A percentile compares a stretch with the other conserved stretches of the same genome.
These are phyloP conservation scores for Apotomis capreana DNA, from an alignment of 2,888 invertebrate species.

Conservation along the genomic window DNA sequence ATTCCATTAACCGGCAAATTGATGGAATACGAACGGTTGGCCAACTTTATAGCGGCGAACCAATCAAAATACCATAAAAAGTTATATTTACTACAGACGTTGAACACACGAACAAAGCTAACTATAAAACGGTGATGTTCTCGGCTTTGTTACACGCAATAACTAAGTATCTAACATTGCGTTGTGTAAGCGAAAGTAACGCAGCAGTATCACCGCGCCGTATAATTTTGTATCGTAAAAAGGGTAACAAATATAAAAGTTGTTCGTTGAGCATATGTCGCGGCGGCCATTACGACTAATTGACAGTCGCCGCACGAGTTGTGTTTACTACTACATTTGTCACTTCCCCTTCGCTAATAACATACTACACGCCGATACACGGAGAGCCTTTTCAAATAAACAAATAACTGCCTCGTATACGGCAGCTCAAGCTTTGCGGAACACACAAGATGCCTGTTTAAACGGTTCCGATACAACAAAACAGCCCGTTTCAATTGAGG, in stretches of 20 bases:
- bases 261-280: slow-evolving; percentile 74
- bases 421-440: background rate
- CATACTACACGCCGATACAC: slow-evolving; percentile 60
- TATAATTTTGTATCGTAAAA: slow-evolving; percentile 74
- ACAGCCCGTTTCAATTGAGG: background rate
- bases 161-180: slow-evolving; percentile 25
- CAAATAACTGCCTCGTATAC: slow-evolving; percentile 50
- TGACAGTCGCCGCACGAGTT: slow-evolving; percentile 71
- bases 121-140: slow-evolving; percentile 31
- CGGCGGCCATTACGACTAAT: slow-evolving; percentile 72
- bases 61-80: slow-evolving; percentile 24
- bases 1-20: slow-evolving; percentile 12
- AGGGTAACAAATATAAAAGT: slow-evolving; percentile 72
- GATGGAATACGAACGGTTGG: slow-evolving; percentile 9
- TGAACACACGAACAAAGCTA: slow-evolving; percentile 34
- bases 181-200: slow-evolving; percentile 37
- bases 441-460: slow-evolving; percentile 18
- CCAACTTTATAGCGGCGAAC: background rate
- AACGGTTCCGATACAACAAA: slow-evolving; percentile 4
- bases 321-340: slow-evolving; percentile 75
- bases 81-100: slow-evolving; percentile 18
- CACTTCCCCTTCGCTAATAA: slow-evolving; percentile 75
- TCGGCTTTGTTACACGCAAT: slow-evolving; percentile 23
- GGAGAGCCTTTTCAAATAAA: slow-evolving; percentile 64
- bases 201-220: slow-evolving; percentile 41